phyloP scores from a whole-genome alignment of 2,888 invertebrate genomes.

The Ceratothoa steindachneri region DNA sequence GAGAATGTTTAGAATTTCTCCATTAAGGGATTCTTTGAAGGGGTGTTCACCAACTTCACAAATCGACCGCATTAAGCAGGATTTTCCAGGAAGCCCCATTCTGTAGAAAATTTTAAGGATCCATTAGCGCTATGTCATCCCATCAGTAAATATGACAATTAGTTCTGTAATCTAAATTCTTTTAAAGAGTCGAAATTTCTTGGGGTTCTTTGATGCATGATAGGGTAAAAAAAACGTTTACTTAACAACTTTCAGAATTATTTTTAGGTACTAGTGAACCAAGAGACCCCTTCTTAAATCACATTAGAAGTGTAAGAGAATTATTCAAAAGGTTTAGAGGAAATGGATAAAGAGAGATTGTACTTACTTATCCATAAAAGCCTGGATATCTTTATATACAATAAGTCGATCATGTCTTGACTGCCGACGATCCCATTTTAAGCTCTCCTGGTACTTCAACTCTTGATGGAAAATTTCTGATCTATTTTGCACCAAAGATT shows the following conservation, averaged over 20 bases:
- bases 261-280: too few relatives aligned
- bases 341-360: neutral
- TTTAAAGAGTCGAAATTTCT: too few relatives aligned
- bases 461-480: neutral
- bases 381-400: neutral
- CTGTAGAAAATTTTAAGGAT: too few relatives aligned
- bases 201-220: too few relatives aligned
- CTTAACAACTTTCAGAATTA: too few relatives aligned
- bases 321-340: too few relatives aligned
- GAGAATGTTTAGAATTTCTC: neutral
- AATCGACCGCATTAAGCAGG: neutral
- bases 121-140: too few relatives aligned
- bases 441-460: neutral
- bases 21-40: neutral
- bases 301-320: too few relatives aligned
- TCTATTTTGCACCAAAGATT: neutral
- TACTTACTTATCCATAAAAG: neutral
- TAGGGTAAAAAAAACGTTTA: too few relatives aligned
- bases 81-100: neutral
- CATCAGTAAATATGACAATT: too few relatives aligned
- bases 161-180: too few relatives aligned
- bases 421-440: neutral
- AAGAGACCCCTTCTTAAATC: too few relatives aligned
- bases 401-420: neutral
- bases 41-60: neutral